Evolutionary conservation across 2,888 invertebrate genomes (phyloP).

Genomic region (Choreutis nemorana): DNA sequence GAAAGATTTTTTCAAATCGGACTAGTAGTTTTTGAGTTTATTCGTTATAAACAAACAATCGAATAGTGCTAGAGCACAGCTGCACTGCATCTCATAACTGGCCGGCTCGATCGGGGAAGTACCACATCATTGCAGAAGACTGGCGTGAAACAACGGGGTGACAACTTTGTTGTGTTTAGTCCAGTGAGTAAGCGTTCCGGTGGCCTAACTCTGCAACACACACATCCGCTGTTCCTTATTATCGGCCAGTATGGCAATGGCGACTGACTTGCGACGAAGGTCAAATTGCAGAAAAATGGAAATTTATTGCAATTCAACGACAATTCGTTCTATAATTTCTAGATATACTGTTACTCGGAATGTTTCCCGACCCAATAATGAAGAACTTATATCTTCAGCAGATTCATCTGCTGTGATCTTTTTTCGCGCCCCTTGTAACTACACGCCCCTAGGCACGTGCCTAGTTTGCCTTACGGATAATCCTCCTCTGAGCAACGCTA

Average conservation of each 20-base stretch:
- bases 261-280: background rate
- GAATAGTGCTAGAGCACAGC: too few species aligned
- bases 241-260: background rate
- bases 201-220: too few species aligned
- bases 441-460: slow-evolving; percentile 2
- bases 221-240: background rate
- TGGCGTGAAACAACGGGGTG: too few species aligned
- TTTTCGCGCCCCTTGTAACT: slow-evolving; percentile 4
- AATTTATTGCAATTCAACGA: slow-evolving; percentile 1
- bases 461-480: slow-evolving; percentile 5
- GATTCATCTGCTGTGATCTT: slow-evolving; percentile 5
- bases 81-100: too few species aligned
- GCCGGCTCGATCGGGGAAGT: too few species aligned
- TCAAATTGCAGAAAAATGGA: slow-evolving; percentile 1
- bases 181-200: too few species aligned
- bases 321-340: slow-evolving; percentile 2
- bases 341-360: slow-evolving; percentile 2
- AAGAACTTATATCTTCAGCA: slow-evolving; percentile 5
- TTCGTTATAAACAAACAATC: too few species aligned
- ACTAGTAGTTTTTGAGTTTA: too few species aligned
- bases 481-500: slow-evolving; percentile 3
- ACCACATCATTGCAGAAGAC: too few species aligned
- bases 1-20: too few species aligned
- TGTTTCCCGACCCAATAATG: slow-evolving; percentile 3
- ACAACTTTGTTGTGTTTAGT: too few species aligned